Base-by-base conservation (phyloP, 2,113 vertebrate genomes). In the Chaetodon auriga region DNA sequence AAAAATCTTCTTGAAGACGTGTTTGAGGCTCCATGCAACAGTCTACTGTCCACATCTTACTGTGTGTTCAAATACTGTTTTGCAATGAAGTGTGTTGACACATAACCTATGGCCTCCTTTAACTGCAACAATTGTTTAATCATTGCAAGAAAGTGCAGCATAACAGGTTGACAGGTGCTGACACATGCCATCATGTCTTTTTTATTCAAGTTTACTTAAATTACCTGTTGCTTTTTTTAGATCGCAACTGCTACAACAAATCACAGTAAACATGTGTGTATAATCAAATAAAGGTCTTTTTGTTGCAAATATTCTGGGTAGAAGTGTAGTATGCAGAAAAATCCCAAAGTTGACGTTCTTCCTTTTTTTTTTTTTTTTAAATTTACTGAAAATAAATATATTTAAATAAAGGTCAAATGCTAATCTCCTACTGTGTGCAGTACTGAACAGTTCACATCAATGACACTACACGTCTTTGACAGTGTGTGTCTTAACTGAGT, bases 1-100 rank as follows among this genome's bases (percentile, higher is more conserved):
- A 30, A 45, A 62, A 23, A 30, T 49, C 57, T 3, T n/a, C 10
- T 18, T 23, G 21, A 68, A 72, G 45, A 65, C 76, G 66, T 72
- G 60, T 80, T 57, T 45, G 71, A 77, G 75, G 30, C 73, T 23
- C 68, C 69, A 36, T 46, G 16, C 2, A 12, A 45, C 4, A 8
- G 5, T 13, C 23, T 10, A 15, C 35, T 63, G 21, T n/a, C 25
- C 16, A 68, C 13, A 61, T 54, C 58, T 48, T n/a, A 21, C 46
- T 54, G 10, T 54, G 21, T 83, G 51, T 65, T 51, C 11, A 41
- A 64, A 13, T 43, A 46, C 11, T 63, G 49, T 41, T 35, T 57
- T 1, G 13, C 53, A 49, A 74, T 78, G 6, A 80, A 73, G 11
- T 6, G 1, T 45, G 19, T 35, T 5, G 3, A 41, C 38, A 41